Base-by-base conservation (phyloP, 64 coral and sea anemone genomes). In the Orbicella faveolata region DNA sequence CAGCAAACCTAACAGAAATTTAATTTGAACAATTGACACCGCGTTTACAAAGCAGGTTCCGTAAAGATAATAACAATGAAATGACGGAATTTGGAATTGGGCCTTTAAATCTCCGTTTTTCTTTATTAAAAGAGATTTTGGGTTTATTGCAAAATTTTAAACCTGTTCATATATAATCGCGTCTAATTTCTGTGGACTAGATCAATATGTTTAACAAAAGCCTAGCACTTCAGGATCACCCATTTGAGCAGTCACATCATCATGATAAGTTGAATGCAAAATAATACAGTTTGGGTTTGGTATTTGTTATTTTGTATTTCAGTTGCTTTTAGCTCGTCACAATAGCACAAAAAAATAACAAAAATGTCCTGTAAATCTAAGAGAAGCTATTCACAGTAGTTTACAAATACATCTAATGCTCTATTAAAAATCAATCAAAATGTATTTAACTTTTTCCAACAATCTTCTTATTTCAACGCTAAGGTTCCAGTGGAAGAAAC, bases 1-100 rank as follows among this genome's bases (percentile, higher is more conserved):
- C 77, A 17, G 77, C 10, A 61, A 79, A 79, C 51, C 77, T 79
- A 52, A 61, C 20, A 61, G 52, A 79, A 79, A 57, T 59, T 59
- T 59, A 25, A 53, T 57, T 79, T 79, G 1, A 59, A 55, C 23
- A 30, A 53, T 16, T 52, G 44, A 79, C 61, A 25, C 52, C 16
- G 48, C 26, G 23, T 79, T 79, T 79, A 9, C 52, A 5, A 34
- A 57, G 23, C 77, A 79, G 77, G 77, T 79, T 52, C 25, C 25
- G 10, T 26, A 70, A n/a, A 26, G 20, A 70, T 26, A 70, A 70
- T 0, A 70, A 70, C n/a, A 70, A 25, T 70, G 21, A 26, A 70
- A 70, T 25, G 25, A 26, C 67, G 6, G 55, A 59, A 59, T 59
- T 59, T 13, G 55, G 55, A 59, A 59, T 14, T 19, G 19, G 13